Evolutionary conservation across 2,888 invertebrate genomes (phyloP).

Genomic region (Ischnura elegans): DNA sequence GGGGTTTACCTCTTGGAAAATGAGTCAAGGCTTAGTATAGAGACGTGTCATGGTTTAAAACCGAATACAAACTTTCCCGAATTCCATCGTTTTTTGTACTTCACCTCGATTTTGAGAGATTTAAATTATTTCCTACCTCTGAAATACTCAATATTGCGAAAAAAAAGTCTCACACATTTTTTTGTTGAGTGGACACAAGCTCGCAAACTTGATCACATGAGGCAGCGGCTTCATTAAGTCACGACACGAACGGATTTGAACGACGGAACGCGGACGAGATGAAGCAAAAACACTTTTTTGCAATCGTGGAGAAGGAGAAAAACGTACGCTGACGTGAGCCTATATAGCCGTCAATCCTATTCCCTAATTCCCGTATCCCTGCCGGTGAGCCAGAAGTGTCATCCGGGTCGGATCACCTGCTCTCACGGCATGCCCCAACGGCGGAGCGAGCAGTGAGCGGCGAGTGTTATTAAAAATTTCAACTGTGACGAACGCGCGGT

Average conservation of each 20-base stretch:
- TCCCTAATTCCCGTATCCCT: neutral
- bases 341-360: neutral
- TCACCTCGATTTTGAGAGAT: too few species aligned
- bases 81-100: too few species aligned
- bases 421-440: neutral
- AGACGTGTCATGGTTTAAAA: too few species aligned
- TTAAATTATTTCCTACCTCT: neutral
- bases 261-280: neutral
- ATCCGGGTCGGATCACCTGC: neutral
- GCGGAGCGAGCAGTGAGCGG: too few species aligned
- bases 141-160: neutral
- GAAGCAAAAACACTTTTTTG: neutral
- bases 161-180: neutral
- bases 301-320: neutral
- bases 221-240: neutral
- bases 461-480: neutral
- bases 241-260: neutral
- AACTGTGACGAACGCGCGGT: neutral
- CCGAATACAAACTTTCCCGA: too few species aligned
- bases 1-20: too few species aligned
- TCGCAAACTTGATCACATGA: neutral
- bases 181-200: neutral
- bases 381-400: neutral
- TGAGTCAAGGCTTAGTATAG: too few species aligned
- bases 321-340: neutral